Conservation (phyloP, 2,797 vertebrate genomes). For the Sebastes glaucus region DNA sequence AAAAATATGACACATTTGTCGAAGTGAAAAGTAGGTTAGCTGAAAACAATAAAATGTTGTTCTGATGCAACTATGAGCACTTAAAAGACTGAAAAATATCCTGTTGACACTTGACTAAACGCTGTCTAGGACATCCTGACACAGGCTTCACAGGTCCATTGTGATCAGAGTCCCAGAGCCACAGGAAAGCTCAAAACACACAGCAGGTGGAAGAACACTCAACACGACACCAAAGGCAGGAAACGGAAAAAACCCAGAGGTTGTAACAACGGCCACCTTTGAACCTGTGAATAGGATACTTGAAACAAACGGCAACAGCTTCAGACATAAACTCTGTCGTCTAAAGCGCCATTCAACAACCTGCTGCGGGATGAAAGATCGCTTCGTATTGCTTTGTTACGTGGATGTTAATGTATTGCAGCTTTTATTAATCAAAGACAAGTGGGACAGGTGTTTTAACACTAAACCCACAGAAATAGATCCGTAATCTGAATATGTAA, state of each 20-base stretch:
- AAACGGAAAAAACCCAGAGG: conserved; percentile 19
- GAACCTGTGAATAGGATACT: conserved; percentile 10
- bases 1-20: conserved; percentile 18
- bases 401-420: neutral
- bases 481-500: neutral
- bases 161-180: conserved; percentile 22
- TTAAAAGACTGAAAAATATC: conserved; percentile 9
- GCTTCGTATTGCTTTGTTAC: neutral
- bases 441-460: neutral
- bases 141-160: conserved; percentile 28
- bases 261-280: conserved; percentile 30
- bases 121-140: conserved; percentile 43
- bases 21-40: conserved; percentile 25
- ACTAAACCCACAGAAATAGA: neutral
- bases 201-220: conserved; percentile 37
- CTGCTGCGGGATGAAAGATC: neutral
- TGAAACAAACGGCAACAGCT: conserved; percentile 21
- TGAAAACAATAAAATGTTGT: neutral
- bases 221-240: conserved; percentile 40
- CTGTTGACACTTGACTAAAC: conserved; percentile 11
- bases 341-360: neutral
- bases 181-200: conserved; percentile 39
- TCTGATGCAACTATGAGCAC: conserved; percentile 18
- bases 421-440: neutral
- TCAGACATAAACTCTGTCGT: neutral